A percentile compares a stretch with the other conserved stretches of the same genome.
phyloP scores from a whole-genome alignment of 2,797 vertebrate genomes.

The Argya squamiceps region DNA sequence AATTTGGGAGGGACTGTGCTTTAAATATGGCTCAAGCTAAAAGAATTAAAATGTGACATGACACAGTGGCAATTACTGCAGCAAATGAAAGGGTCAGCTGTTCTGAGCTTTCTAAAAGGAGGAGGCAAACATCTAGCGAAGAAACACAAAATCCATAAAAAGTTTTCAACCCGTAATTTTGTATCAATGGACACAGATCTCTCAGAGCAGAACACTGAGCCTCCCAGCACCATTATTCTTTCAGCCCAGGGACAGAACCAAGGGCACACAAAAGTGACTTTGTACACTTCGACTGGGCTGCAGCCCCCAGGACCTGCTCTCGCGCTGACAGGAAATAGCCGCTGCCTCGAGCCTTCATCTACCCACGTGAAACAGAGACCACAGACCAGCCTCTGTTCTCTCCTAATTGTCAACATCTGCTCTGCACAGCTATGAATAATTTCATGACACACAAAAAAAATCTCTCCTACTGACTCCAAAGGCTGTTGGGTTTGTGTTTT shows the following conservation, averaged over 20 bases:
- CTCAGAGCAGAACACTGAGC: background rate
- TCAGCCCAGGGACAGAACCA: background rate
- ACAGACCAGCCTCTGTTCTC: slow-evolving; percentile 70
- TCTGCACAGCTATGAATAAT: slow-evolving; percentile 64
- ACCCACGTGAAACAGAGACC: slow-evolving; percentile 68
- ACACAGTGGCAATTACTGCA: background rate
- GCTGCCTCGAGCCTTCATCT: slow-evolving; percentile 64
- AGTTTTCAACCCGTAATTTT: background rate
- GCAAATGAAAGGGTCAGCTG: background rate
- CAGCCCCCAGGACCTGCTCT: slow-evolving; percentile 43
- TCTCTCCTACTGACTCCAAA: slow-evolving; percentile 44
- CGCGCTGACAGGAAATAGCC: slow-evolving; percentile 62
- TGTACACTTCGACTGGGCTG: slow-evolving; percentile 23
- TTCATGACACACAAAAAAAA: slow-evolving; percentile 24
- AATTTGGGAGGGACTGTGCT: background rate
- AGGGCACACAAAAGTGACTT: slow-evolving; percentile 62
- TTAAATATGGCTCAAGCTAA: background rate
- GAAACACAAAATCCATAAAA: background rate
- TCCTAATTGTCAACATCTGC: slow-evolving; percentile 71
- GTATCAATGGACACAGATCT: background rate
- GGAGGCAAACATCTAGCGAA: background rate
- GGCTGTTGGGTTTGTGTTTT: background rate
- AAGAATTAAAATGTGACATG: background rate
- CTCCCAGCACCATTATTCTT: background rate
- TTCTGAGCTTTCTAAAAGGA: background rate